phyloP scores from a whole-genome alignment of 2,797 vertebrate species.

The Peromyscus attwateri region DNA sequence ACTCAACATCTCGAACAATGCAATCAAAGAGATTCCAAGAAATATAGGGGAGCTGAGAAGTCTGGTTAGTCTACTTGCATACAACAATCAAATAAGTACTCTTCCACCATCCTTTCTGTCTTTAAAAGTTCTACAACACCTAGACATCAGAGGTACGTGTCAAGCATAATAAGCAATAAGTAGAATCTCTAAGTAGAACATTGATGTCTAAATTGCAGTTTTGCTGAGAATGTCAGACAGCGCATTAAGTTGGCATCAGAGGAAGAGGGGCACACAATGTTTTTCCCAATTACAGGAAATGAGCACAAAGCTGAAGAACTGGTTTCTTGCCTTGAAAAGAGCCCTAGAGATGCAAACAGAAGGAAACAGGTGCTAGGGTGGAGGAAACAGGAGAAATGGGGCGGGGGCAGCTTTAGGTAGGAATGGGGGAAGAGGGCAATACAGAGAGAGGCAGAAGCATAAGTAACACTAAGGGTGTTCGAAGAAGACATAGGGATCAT shows the following conservation, averaged over 20 bases:
- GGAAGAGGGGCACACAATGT: not conserved
- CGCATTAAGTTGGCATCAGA: not conserved
- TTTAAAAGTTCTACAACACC: slow-evolving; percentile 78
- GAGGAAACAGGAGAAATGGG: not conserved
- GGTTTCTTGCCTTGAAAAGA: slow-evolving; percentile 17
- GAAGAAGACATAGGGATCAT: not conserved
- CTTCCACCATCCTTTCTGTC: slow-evolving; percentile 82
- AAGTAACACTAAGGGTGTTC: not conserved
- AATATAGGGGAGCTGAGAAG: slow-evolving; percentile 81
- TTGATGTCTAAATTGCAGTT: slow-evolving; percentile 16
- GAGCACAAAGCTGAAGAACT: not conserved
- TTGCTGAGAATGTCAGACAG: not conserved
- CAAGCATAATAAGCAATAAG: slow-evolving; percentile 6
- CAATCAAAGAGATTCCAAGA: slow-evolving; percentile 82
- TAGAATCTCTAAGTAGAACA: slow-evolving; percentile 31
- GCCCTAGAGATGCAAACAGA: not conserved
- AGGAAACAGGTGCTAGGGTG: not conserved
- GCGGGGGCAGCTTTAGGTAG: not conserved
- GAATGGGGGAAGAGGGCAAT: not conserved
- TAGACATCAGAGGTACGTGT: slow-evolving; percentile 83
- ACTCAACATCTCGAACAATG: slow-evolving; percentile 86
- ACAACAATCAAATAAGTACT: slow-evolving; percentile 80
- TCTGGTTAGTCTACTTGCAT: slow-evolving; percentile 81
- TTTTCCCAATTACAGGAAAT: not conserved
- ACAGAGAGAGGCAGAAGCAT: not conserved